Percentiles rank a stretch among this genome's conserved stretches.
Conservation (phyloP, 1,140 invertebrate species). For the Megalonaias nervosa region DNA sequence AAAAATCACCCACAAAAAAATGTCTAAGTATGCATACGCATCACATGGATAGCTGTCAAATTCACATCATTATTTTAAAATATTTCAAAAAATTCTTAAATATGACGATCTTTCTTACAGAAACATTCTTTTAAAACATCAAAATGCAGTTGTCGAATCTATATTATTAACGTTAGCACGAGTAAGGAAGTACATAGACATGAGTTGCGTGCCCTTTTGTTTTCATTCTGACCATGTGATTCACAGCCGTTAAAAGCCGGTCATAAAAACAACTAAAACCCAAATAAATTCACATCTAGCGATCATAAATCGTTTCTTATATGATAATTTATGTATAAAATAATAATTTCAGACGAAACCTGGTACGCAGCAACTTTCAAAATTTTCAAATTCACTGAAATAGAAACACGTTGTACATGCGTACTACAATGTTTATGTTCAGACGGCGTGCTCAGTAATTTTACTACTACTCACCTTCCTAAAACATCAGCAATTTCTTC, state of each 20-base stretch:
- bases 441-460: conserved; percentile 38
- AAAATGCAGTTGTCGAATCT: conserved; percentile 7
- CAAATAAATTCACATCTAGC: not conserved
- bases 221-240: conserved; percentile 55
- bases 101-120: too few species aligned
- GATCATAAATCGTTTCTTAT: not conserved
- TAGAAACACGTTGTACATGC: conserved; percentile 30
- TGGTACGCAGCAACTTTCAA: not conserved
- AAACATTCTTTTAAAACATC: not conserved
- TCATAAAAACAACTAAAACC: not conserved
- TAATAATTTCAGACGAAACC: conserved; percentile 4
- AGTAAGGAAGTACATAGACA: not conserved
- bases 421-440: conserved; percentile 44
- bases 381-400: conserved; percentile 4
- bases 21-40: too few species aligned
- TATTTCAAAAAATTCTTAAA: too few species aligned
- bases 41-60: too few species aligned
- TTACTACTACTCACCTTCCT: conserved; percentile 41
- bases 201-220: conserved; percentile 50
- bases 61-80: too few species aligned
- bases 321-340: conserved; percentile 21
- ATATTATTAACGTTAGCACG: not conserved
- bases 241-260: conserved; percentile 8
- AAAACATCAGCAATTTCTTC: conserved; percentile 34
- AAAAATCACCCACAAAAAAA: too few species aligned